A percentile compares a stretch with the other conserved stretches of the same genome.
These are phyloP conservation scores for Atta texana DNA, from an alignment of 1,140 invertebrate species.

Conservation along the genomic window DNA sequence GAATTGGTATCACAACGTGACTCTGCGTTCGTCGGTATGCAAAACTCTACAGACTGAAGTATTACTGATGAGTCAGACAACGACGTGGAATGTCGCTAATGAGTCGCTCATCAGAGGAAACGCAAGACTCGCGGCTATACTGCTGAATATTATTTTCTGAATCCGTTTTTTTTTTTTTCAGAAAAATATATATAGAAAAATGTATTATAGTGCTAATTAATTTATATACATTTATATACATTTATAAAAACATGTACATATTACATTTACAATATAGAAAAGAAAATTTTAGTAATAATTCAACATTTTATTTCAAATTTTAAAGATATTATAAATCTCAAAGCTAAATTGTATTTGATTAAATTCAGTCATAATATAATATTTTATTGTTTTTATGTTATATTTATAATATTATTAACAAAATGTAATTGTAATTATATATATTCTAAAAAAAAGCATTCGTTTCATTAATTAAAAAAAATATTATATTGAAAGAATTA, in stretches of 20 bases:
- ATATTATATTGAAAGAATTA: background rate
- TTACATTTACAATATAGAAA: background rate
- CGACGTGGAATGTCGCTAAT: conserved; percentile 81
- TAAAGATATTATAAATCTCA: background rate
- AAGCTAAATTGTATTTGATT: background rate
- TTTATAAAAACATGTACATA: background rate
- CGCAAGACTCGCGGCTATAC: conserved; percentile 15
- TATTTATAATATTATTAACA: background rate
- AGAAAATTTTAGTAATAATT: background rate
- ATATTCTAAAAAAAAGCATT: background rate
- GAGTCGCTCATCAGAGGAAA: conserved; percentile 70
- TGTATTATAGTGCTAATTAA: background rate
- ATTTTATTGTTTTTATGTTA: background rate
- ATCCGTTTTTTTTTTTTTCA: conserved; percentile 13
- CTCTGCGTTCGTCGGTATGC: conserved; percentile 74
- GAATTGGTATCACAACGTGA: conserved; percentile 77
- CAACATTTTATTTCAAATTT: background rate
- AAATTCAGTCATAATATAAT: background rate
- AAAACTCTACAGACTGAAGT: conserved; percentile 68
- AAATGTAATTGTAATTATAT: background rate
- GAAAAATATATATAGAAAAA: background rate
- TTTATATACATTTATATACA: background rate
- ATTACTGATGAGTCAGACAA: conserved; percentile 78
- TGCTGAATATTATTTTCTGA: background rate
- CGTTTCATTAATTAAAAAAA: background rate